Percentiles rank a stretch among this genome's conserved stretches.
Evolutionary conservation across 1,140 invertebrate genomes (phyloP).

Genomic region (Ctenoplectra terminalis): DNA sequence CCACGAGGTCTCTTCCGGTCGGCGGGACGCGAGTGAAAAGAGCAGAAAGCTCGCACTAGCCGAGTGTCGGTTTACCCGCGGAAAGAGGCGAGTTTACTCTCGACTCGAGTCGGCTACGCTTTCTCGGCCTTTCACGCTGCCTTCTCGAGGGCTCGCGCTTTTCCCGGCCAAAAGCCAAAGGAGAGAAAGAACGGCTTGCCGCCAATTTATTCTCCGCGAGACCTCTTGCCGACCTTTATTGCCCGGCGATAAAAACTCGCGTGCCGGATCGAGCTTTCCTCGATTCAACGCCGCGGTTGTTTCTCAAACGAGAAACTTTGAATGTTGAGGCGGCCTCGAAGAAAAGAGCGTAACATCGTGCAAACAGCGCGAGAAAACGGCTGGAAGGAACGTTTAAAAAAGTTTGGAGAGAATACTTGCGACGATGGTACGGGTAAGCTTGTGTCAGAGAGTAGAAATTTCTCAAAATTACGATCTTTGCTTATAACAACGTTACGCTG

Average conservation of each 20-base stretch:
- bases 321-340: neutral
- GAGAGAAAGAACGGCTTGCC: neutral
- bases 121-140: constrained; percentile 38
- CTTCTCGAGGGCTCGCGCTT: constrained; percentile 34
- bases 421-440: neutral
- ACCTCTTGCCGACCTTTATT: constrained; percentile 29
- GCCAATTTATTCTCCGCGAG: constrained; percentile 48
- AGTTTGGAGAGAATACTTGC: neutral
- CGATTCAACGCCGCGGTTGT: constrained; percentile 20
- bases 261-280: neutral
- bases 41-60: constrained; percentile 44
- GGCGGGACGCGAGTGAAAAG: constrained; percentile 22
- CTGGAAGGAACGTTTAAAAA: neutral
- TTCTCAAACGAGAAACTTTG: neutral
- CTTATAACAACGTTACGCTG: too few species aligned
- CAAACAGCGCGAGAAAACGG: neutral
- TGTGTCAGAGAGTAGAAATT: too few species aligned
- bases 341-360: neutral
- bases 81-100: constrained; percentile 38
- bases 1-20: constrained; percentile 23
- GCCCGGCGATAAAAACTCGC: constrained; percentile 32
- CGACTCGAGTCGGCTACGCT: constrained; percentile 31
- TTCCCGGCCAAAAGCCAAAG: constrained; percentile 19
- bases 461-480: too few species aligned
- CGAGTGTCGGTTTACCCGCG: constrained; percentile 35